Percentiles rank a stretch among this genome's conserved stretches.
These are phyloP conservation scores for Zoanthus solanderi DNA, from an alignment of 92 coral and sea anemone species.

Conservation along the genomic window DNA sequence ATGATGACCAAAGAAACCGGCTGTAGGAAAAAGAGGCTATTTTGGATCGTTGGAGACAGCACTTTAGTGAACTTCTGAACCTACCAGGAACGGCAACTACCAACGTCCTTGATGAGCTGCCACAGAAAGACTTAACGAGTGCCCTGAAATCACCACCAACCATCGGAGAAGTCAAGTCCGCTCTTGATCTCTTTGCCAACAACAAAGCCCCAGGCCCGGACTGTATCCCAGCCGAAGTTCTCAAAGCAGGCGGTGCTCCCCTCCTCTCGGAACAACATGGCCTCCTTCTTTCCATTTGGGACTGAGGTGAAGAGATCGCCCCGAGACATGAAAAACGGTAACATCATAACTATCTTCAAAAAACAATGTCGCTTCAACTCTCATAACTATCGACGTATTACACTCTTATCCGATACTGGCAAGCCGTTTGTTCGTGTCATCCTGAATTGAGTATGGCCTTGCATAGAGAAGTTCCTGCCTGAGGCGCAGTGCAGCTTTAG, in stretches of 20 bases:
- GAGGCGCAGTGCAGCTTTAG: not conserved
- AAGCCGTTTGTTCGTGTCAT: not conserved
- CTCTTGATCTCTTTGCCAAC: not conserved
- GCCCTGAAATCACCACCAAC: not conserved
- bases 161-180: not conserved
- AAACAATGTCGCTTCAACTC: not conserved
- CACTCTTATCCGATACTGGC: not conserved
- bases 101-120: not conserved
- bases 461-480: not conserved
- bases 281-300: not conserved
- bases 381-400: not conserved
- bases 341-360: not conserved
- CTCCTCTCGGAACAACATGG: not conserved
- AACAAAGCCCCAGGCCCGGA: slow-evolving; percentile 26
- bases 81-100: not conserved
- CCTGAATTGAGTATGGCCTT: not conserved
- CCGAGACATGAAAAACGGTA: not conserved
- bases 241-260: not conserved
- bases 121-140: not conserved
- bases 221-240: slow-evolving; percentile 1
- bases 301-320: not conserved
- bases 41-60: not conserved
- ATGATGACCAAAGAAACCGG: not conserved
- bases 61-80: not conserved
- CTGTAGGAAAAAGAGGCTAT: not conserved